phyloP scores from a whole-genome alignment of 2,888 invertebrate species.

The Rhopalosiphum nymphaeae region DNA sequence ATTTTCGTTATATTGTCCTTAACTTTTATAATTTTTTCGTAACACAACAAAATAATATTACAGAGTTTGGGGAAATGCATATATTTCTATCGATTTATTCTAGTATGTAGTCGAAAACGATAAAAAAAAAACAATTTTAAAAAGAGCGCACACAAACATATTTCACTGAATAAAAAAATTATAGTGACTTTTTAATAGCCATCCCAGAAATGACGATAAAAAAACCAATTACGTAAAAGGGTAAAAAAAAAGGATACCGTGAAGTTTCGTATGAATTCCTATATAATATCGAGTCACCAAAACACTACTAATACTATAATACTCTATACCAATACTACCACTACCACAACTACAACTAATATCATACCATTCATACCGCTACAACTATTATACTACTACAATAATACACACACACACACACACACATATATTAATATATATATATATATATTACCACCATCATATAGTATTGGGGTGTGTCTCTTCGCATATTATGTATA shows the following conservation, averaged over 20 bases:
- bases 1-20: not conserved
- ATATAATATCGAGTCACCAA: not conserved
- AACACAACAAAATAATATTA: not conserved
- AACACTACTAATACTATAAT: not conserved
- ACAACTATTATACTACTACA: not conserved
- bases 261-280: slow-evolving; percentile 21
- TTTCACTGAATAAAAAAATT: slow-evolving; percentile 32
- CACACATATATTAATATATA: no score
- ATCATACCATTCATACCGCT: not conserved
- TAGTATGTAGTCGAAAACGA: not conserved
- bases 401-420: not conserved
- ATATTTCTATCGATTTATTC: slow-evolving; percentile 27
- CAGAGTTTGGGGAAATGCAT: not conserved
- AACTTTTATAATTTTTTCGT: not conserved
- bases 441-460: not conserved
- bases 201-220: slow-evolving; percentile 41
- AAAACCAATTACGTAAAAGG: slow-evolving; percentile 55
- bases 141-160: not conserved
- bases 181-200: slow-evolving; percentile 28
- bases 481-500: not conserved
- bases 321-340: not conserved
- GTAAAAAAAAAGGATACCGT: not conserved
- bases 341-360: not conserved
- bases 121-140: slow-evolving; percentile 24
- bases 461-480: not conserved